Conservation (phyloP, 35 echinoderm and acorn worm genomes). For the Patiria miniata region DNA sequence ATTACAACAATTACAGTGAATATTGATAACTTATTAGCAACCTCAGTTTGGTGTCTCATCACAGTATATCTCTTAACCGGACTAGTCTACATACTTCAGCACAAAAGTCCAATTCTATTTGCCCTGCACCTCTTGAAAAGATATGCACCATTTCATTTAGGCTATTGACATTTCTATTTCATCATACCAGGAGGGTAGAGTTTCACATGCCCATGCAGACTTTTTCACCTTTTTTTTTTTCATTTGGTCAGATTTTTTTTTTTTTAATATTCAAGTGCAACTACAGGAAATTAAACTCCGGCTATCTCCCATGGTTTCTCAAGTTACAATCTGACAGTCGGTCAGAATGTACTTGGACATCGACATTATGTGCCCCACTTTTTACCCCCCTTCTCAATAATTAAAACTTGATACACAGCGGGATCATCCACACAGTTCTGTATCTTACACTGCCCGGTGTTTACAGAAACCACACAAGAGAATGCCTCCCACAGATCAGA, state of each 20-base stretch:
- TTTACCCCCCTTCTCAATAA: not conserved
- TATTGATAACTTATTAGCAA: not conserved
- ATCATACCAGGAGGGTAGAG: not conserved
- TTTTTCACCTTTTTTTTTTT: not conserved
- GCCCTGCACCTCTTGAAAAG: not conserved
- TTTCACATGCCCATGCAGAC: not conserved
- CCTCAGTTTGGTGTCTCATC: not conserved
- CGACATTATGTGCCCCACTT: not conserved
- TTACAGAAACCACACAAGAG: not conserved
- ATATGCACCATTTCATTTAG: constrained; percentile 26
- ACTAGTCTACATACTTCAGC: no score
- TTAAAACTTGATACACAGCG: constrained; percentile 16
- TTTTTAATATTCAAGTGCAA: constrained; percentile 13
- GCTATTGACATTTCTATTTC: constrained; percentile 28
- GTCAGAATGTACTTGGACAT: not conserved
- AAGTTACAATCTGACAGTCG: not conserved
- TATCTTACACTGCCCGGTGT: not conserved
- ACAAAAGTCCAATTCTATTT: not conserved
- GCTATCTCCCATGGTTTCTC: not conserved
- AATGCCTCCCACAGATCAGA: not conserved
- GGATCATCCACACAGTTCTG: not conserved
- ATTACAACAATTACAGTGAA: not conserved
- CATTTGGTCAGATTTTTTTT: not conserved
- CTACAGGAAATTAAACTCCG: constrained; percentile 22
- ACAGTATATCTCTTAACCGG: no score